Conservation (phyloP, 2,113 vertebrate species). For the Brienomyrus longianalis region DNA sequence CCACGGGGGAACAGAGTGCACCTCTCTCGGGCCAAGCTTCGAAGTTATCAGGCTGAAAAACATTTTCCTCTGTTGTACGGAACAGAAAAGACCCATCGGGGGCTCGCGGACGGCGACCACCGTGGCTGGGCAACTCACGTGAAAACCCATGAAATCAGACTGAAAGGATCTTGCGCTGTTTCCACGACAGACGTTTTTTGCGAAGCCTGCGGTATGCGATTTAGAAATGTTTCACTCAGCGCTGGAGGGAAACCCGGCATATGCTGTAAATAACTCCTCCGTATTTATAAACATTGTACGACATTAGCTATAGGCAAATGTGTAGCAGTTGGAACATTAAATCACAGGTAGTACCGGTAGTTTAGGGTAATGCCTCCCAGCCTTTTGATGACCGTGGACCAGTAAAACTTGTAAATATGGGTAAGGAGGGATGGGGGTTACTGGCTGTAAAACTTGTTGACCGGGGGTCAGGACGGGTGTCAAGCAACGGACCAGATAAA, state of each 20-base stretch:
- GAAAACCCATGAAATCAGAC: not conserved
- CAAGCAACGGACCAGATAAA: not conserved
- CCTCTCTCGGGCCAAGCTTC: not conserved
- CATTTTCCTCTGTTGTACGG: not conserved
- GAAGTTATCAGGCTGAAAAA: not conserved
- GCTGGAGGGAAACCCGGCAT: not conserved
- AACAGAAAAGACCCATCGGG: not conserved
- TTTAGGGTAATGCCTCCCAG: not conserved
- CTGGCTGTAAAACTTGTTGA: not conserved
- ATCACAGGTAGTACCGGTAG: not conserved
- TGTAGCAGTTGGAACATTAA: not conserved
- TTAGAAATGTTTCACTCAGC: not conserved
- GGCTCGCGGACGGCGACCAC: conserved; percentile 36
- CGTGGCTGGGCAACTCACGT: conserved; percentile 35
- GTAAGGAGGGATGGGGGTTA: not conserved
- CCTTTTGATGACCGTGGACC: not conserved
- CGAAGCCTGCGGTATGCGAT: not conserved
- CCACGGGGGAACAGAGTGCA: not conserved
- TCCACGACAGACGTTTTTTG: not conserved
- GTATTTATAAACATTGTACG: conserved; percentile 20
- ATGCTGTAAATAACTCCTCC: conserved; percentile 12
- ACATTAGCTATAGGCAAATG: not conserved
- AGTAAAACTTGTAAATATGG: not conserved
- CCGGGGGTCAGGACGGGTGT: not conserved
- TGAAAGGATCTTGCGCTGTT: not conserved